Evolutionary conservation across 1,140 invertebrate species (phyloP).

Genomic region (Philotrypesis tridentata): DNA sequence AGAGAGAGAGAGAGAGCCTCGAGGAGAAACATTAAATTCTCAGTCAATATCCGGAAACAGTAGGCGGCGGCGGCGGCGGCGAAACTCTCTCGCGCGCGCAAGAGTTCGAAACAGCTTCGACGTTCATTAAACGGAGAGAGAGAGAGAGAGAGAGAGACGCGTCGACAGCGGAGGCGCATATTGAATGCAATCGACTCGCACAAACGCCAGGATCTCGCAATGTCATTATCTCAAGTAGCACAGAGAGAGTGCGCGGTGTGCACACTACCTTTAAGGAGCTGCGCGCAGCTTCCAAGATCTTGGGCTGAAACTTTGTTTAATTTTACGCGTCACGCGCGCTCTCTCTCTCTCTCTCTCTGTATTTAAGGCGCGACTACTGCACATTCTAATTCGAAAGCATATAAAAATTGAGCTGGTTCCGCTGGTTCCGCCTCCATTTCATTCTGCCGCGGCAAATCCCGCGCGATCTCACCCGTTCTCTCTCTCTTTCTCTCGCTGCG

Average conservation of each 20-base stretch:
- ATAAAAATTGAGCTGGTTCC: neutral
- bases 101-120: constrained; percentile 54
- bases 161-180: neutral
- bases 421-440: neutral
- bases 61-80: too few relatives aligned
- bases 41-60: constrained; percentile 23
- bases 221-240: constrained; percentile 60
- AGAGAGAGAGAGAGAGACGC: too few relatives aligned
- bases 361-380: too few relatives aligned
- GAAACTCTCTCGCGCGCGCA: too few relatives aligned
- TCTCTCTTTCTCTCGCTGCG: too few relatives aligned
- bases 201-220: constrained; percentile 44
- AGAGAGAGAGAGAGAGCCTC: too few relatives aligned
- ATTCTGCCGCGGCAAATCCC: neutral
- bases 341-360: too few relatives aligned
- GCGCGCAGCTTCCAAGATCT: constrained; percentile 44
- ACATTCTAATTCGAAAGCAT: neutral
- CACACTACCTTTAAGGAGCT: too few relatives aligned
- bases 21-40: constrained; percentile 16
- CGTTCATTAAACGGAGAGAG: constrained; percentile 56
- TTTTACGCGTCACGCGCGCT: too few relatives aligned
- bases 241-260: constrained; percentile 41
- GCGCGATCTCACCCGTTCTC: too few relatives aligned
- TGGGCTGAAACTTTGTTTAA: neutral
- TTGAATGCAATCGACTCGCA: constrained; percentile 50